These are phyloP conservation scores for Lanius ludovicianus DNA, from an alignment of 2,113 vertebrate species.

Conservation along the genomic window DNA sequence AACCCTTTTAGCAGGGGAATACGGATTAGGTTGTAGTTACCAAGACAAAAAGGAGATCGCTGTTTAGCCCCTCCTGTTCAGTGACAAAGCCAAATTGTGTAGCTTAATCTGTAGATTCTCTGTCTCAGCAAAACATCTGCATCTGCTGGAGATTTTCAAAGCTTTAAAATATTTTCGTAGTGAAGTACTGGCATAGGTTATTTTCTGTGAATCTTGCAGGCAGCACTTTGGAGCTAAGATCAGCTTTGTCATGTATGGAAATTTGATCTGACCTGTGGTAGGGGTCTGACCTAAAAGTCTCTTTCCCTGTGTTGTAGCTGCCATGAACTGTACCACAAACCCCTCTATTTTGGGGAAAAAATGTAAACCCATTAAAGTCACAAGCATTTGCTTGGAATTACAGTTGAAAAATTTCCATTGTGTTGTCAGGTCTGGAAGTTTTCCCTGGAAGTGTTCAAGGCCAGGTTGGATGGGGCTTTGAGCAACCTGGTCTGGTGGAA, in stretches of 20 bases:
- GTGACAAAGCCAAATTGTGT: neutral
- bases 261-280: neutral
- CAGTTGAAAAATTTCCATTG: neutral
- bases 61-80: neutral
- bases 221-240: neutral
- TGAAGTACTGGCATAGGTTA: neutral
- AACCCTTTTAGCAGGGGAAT: neutral
- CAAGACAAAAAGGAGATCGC: neutral
- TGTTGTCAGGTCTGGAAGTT: neutral
- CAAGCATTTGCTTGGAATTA: neutral
- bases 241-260: neutral
- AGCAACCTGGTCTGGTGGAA: neutral
- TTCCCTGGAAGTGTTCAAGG: neutral
- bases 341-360: neutral
- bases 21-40: neutral
- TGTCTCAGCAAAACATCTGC: neutral
- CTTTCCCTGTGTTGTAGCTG: neutral
- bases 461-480: neutral
- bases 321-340: neutral
- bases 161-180: neutral
- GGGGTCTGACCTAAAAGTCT: neutral
- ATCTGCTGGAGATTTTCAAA: neutral
- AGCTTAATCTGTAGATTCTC: neutral
- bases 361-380: neutral
- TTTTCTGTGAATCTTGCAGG: neutral